Evolutionary conservation across 2,797 vertebrate species (phyloP).

Genomic region (Thamnophis elegans): DNA sequence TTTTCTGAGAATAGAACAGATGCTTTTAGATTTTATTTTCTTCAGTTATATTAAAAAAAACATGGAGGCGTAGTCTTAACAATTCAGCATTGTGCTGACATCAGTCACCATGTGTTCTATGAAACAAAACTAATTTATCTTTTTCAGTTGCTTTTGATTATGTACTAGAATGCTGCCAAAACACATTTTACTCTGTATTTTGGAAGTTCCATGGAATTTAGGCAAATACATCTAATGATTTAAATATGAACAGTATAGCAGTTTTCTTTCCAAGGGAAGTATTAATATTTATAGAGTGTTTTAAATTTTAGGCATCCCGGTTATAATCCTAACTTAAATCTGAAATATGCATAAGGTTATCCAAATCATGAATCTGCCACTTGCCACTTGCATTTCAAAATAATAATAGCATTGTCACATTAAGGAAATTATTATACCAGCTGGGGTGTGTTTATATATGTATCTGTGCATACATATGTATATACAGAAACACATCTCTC

Average conservation of each 20-base stretch:
- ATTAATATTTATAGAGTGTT: background rate
- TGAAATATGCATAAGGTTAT: background rate
- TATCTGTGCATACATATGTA: background rate
- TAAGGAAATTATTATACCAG: constrained; percentile 26
- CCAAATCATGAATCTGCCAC: background rate
- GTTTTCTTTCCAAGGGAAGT: background rate
- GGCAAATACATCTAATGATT: background rate
- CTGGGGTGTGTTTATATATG: background rate
- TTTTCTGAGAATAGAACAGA: background rate
- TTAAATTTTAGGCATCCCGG: background rate
- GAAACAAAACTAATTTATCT: background rate
- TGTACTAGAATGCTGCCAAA: background rate
- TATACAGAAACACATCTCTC: background rate
- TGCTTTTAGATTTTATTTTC: background rate
- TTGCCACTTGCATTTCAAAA: background rate
- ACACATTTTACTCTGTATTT: background rate
- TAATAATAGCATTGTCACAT: background rate
- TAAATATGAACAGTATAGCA: background rate
- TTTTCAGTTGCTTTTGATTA: background rate
- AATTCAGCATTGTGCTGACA: background rate
- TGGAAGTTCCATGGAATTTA: background rate
- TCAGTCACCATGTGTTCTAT: background rate
- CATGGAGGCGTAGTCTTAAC: background rate
- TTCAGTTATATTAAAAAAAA: background rate
- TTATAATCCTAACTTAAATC: constrained; percentile 3